Evolutionary conservation across 2,797 vertebrate genomes (phyloP).

Genomic region (Tragopan temminckii): DNA sequence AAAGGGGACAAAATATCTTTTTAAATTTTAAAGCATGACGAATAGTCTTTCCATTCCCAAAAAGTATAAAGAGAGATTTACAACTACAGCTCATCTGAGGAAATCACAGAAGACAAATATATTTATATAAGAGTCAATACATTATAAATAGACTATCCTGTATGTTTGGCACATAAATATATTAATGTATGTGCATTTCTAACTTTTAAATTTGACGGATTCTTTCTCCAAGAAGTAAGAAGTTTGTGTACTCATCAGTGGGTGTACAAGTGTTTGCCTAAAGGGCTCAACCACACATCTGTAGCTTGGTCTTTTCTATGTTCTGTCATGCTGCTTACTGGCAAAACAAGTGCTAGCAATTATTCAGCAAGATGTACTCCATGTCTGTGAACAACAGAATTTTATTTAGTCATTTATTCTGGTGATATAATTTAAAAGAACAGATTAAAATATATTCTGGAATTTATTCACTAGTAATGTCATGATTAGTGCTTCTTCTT

Average conservation of each 20-base stretch:
- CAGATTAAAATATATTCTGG: not conserved
- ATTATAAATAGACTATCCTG: not conserved
- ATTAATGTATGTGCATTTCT: not conserved
- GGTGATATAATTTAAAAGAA: not conserved
- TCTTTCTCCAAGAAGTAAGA: not conserved
- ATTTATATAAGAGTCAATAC: not conserved
- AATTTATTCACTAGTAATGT: not conserved
- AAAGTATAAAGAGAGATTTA: not conserved
- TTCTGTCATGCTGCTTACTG: not conserved
- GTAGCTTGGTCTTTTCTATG: not conserved
- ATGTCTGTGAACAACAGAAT: not conserved
- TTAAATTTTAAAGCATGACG: not conserved
- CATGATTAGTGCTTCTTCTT: not conserved
- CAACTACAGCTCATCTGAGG: not conserved
- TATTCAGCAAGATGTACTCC: not conserved
- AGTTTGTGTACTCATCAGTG: not conserved
- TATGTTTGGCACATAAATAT: not conserved
- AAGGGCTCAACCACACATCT: accelerated
- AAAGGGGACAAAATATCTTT: not conserved
- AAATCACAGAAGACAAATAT: not conserved
- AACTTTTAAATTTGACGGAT: not conserved
- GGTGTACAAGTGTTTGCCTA: not conserved
- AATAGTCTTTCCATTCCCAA: not conserved
- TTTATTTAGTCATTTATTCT: not conserved
- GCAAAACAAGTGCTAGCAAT: not conserved